Evolutionary conservation across 2,888 invertebrate genomes (phyloP), one percentile per base, ranked within the genome.

Genomic region (Eristalis pertinax): DNA sequence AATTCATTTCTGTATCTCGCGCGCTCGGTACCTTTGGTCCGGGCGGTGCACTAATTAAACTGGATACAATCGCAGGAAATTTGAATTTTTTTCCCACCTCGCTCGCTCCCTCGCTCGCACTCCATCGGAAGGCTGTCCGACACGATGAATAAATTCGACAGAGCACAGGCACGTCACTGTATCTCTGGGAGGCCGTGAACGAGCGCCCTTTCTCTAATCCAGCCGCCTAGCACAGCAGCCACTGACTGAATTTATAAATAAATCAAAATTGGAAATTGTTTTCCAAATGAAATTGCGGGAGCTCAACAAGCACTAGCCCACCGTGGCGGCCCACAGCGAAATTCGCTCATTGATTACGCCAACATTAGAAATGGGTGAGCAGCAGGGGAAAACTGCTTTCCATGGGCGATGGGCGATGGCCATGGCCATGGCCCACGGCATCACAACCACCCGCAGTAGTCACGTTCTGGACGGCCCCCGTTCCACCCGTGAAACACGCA

Each of bases 211-310:
- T 24, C 32, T 70, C 32, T 70, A 79, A 74, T 83, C 72, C 79
- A 8, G 26, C 50, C 29, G 26, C 60, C 70, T 50, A 8, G 41
- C 50, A 70, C 70, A 32, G 22, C 80, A 26, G 24, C 50, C 64
- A 70, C 58, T 60, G 56, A 79, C 74, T 84, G 87, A 87, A 87
- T 87, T 84, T 76, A 80, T 87, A 87, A 87, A 87, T 87, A 87
- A 87, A 87, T 87, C 87, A 87, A 87, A 87, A 84, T 87, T 84
- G 72, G 76, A 87, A 87, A 87, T 87, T 87, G 84, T 84, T 87
- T 84, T 84, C 79, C 64, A 84, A 87, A 87, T 87, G 72, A 73
- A 84, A 84, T 84, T 87, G 70, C 70, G 41, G 50, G 70, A n/a
- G 70, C 65, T 76, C 74, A 69, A 75, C 73, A 65, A 64, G 64